Evolutionary conservation across 2,113 vertebrate species (phyloP).

Genomic region (Grantiella picta): DNA sequence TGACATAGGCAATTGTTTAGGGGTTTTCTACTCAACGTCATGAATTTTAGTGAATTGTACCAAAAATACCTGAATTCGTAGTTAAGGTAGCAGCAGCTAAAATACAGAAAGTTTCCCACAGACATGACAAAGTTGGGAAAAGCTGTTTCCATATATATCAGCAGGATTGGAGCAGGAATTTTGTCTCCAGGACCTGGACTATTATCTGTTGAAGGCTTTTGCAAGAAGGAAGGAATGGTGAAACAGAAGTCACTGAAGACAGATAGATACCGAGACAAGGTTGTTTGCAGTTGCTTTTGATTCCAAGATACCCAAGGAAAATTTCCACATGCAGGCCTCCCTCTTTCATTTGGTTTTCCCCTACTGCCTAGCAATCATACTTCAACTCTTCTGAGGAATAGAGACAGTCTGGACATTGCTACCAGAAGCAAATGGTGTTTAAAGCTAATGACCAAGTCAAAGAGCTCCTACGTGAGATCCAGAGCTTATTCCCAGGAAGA

Average conservation of each 20-base stretch:
- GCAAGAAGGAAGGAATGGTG: not conserved
- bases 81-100: not conserved
- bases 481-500: not conserved
- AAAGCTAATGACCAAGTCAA: not conserved
- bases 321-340: not conserved
- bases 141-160: not conserved
- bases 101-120: not conserved
- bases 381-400: not conserved
- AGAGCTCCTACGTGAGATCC: not conserved
- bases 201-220: not conserved
- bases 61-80: not conserved
- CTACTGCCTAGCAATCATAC: not conserved
- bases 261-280: not conserved
- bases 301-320: not conserved
- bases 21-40: rapidly evolving
- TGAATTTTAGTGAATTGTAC: not conserved
- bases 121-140: not conserved
- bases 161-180: not conserved
- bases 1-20: not conserved
- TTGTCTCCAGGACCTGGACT: not conserved
- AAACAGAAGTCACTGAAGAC: not conserved
- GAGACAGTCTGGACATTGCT: not conserved
- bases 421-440: not conserved
- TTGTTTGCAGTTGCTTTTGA: not conserved
- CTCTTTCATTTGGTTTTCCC: not conserved